Percentiles rank a stretch among this genome's conserved stretches.
These are phyloP conservation scores for Amphimedon queenslandica DNA, from an alignment of 37 sponge, comb jelly and placozoan species.

Conservation along the genomic window DNA sequence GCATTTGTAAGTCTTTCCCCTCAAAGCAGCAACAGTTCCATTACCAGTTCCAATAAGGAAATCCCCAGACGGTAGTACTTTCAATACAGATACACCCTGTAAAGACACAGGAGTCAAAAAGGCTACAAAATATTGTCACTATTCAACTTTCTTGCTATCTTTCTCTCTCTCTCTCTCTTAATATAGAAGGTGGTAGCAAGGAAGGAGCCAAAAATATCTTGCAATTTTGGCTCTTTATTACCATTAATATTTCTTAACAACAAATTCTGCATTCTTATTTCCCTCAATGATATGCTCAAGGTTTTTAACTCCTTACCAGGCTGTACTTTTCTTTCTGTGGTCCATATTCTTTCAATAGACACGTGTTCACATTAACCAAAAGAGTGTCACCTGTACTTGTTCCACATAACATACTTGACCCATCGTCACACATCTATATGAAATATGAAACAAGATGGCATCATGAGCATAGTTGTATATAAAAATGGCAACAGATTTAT, in stretches of 20 bases:
- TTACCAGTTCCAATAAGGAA: conserved; percentile 86
- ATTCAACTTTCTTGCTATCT: too few relatives aligned
- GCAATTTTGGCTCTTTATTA: too few relatives aligned
- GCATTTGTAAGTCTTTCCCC: conserved; percentile 38
- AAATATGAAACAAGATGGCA: too few relatives aligned
- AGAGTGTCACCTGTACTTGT: conserved; percentile 87
- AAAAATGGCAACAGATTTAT: too few relatives aligned
- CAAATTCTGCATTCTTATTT: too few relatives aligned
- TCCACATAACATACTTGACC: conserved; percentile 85
- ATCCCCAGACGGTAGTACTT: conserved; percentile 54
- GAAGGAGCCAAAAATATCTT: too few relatives aligned
- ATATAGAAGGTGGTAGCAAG: too few relatives aligned
- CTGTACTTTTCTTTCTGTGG: conserved; percentile 92
- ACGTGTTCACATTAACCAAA: conserved; percentile 81
- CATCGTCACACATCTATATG: conserved; percentile 61
- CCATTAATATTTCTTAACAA: too few relatives aligned
- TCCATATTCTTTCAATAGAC: conserved; percentile 76
- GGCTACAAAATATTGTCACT: too few relatives aligned
- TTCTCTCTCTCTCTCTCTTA: too few relatives aligned
- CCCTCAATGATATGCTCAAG: background rate
- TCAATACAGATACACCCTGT: conserved; percentile 44
- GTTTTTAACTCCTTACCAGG: conserved; percentile 13
- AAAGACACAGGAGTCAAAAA: background rate
- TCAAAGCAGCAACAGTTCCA: conserved; percentile 75
- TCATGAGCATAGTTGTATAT: too few relatives aligned